Percentiles rank a stretch among this genome's conserved stretches.
Evolutionary conservation across 2,888 invertebrate species (phyloP).

Genomic region (Drosophila paracracens): DNA sequence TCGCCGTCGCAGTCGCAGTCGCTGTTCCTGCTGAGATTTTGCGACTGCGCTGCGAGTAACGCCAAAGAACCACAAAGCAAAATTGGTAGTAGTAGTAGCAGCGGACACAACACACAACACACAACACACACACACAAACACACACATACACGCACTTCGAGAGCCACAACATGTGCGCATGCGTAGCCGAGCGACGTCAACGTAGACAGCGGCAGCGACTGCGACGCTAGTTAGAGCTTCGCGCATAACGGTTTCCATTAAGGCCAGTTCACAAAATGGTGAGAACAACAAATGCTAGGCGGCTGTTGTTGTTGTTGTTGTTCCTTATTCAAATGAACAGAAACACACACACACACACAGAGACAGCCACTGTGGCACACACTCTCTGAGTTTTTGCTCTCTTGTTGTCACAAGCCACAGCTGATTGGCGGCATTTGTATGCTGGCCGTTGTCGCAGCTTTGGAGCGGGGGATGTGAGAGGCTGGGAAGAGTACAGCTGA

Average conservation of each 20-base stretch:
- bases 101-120: slow-evolving; percentile 33
- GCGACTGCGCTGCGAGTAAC: slow-evolving; percentile 49
- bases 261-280: slow-evolving; percentile 81
- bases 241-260: slow-evolving; percentile 85
- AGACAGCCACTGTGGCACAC: slow-evolving; percentile 18
- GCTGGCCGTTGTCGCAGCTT: slow-evolving; percentile 22
- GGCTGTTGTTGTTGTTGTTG: slow-evolving; percentile 29
- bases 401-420: slow-evolving; percentile 68
- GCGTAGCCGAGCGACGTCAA: slow-evolving; percentile 62
- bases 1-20: background rate
- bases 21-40: slow-evolving; percentile 60
- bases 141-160: slow-evolving; percentile 25
- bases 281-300: slow-evolving; percentile 70
- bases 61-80: slow-evolving; percentile 59
- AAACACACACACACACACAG: slow-evolving; percentile 24
- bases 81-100: slow-evolving; percentile 62
- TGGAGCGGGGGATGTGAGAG: slow-evolving; percentile 1
- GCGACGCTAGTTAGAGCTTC: slow-evolving; percentile 66
- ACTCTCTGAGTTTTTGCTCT: slow-evolving; percentile 50
- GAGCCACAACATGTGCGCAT: slow-evolving; percentile 71
- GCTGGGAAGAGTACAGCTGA: slow-evolving; percentile 20
- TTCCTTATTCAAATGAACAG: slow-evolving; percentile 81
- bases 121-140: slow-evolving; percentile 16
- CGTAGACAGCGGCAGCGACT: slow-evolving; percentile 19
- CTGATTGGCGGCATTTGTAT: slow-evolving; percentile 75